These are phyloP conservation scores for Chlamydotis undulata DNA, from an alignment of 2,113 vertebrate species.

Conservation along the genomic window DNA sequence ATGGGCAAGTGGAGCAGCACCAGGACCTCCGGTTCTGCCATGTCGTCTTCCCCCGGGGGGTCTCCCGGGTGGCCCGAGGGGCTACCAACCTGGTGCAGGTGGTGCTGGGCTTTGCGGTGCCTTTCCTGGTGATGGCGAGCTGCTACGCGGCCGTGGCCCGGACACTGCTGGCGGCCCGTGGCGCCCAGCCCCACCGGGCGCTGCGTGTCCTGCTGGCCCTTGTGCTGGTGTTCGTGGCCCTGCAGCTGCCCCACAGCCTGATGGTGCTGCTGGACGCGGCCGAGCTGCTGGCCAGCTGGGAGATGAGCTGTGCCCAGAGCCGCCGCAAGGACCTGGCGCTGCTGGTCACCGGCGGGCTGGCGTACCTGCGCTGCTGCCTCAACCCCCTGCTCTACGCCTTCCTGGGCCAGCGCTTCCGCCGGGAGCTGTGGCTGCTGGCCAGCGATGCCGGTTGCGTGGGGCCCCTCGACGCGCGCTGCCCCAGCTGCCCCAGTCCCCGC, in stretches of 20 bases:
- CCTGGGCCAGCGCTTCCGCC: slow-evolving; percentile 88
- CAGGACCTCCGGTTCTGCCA: slow-evolving; percentile 64
- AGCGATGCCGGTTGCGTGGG: slow-evolving; percentile 50
- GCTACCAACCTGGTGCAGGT: slow-evolving; percentile 77
- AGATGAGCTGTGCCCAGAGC: slow-evolving; percentile 73
- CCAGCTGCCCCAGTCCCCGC: background rate
- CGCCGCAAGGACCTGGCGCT: slow-evolving; percentile 75
- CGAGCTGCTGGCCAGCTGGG: slow-evolving; percentile 44
- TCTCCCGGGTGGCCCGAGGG: slow-evolving; percentile 66
- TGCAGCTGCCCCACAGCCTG: slow-evolving; percentile 90
- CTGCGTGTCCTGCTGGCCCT: slow-evolving; percentile 86
- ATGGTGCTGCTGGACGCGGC: slow-evolving; percentile 81
- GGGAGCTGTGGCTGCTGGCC: slow-evolving; percentile 80
- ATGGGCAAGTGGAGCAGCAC: slow-evolving; percentile 54
- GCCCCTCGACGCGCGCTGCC: accelerated
- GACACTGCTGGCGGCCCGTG: slow-evolving; percentile 75
- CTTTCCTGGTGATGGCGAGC: slow-evolving; percentile 82
- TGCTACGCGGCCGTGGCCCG: slow-evolving; percentile 83
- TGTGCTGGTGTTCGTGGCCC: slow-evolving; percentile 84
- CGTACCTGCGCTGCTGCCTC: slow-evolving; percentile 89
- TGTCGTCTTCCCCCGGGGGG: slow-evolving; percentile 30
- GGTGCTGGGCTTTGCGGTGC: slow-evolving; percentile 80
- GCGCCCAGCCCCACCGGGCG: slow-evolving; percentile 79
- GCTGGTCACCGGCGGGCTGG: slow-evolving; percentile 85
- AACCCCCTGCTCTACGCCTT: slow-evolving; percentile 92